These are phyloP conservation scores for Nesidiocoris tenuis DNA, from an alignment of 2,888 invertebrate genomes.

Conservation along the genomic window DNA sequence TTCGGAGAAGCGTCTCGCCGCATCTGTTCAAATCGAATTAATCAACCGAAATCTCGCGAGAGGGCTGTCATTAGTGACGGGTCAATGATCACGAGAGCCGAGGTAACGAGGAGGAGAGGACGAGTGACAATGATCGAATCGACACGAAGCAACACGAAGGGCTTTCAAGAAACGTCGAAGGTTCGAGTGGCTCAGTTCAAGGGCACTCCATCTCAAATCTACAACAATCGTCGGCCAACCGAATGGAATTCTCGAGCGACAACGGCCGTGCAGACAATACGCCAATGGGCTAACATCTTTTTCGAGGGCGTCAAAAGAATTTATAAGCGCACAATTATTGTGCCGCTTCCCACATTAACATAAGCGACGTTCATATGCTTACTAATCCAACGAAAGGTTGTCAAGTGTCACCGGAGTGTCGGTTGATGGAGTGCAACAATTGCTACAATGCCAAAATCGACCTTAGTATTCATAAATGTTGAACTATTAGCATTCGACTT, in stretches of 20 bases:
- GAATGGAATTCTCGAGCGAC: not conserved
- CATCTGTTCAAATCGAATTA: not conserved
- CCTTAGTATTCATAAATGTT: too few species aligned
- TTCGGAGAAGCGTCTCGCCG: not conserved
- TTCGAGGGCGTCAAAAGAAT: too few species aligned
- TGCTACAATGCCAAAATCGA: too few species aligned
- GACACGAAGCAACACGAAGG: not conserved
- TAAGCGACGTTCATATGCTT: too few species aligned
- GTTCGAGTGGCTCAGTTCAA: not conserved
- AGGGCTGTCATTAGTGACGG: not conserved
- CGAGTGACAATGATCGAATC: not conserved
- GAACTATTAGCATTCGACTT: too few species aligned
- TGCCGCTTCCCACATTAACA: too few species aligned
- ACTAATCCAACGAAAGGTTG: too few species aligned
- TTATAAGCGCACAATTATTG: too few species aligned
- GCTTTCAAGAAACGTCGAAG: not conserved
- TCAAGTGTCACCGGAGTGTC: too few species aligned
- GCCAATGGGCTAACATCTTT: too few species aligned
- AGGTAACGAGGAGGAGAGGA: not conserved
- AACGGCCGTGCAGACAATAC: too few species aligned
- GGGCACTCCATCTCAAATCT: not conserved
- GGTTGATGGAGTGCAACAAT: too few species aligned
- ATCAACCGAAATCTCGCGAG: not conserved
- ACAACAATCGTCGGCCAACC: not conserved
- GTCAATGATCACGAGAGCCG: not conserved